Conservation (phyloP, 2,888 invertebrate species). For the Formica aserva region DNA sequence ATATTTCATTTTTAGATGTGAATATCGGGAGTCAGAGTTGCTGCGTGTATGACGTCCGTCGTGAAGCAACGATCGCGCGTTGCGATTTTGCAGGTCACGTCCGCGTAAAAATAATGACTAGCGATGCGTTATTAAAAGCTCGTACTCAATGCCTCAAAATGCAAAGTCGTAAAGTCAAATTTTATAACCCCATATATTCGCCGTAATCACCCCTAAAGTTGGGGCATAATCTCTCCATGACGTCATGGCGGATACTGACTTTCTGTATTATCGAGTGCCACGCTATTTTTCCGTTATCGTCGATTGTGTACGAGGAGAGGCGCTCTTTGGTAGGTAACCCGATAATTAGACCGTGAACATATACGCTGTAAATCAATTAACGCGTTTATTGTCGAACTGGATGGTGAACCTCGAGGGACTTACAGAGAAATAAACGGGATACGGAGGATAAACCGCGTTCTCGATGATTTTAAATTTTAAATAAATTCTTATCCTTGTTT, state of each 20-base stretch:
- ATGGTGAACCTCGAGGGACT: neutral
- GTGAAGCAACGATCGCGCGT: slow-evolving; percentile 13
- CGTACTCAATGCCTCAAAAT: slow-evolving; percentile 76
- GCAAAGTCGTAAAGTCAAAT: slow-evolving; percentile 77
- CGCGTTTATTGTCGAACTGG: slow-evolving; percentile 47
- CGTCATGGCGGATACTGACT: slow-evolving; percentile 14
- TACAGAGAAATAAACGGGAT: neutral
- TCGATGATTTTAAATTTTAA: neutral
- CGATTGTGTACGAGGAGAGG: slow-evolving; percentile 35
- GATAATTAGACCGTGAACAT: slow-evolving; percentile 38
- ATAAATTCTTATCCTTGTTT: neutral
- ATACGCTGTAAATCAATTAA: slow-evolving; percentile 69
- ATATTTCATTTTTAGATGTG: neutral
- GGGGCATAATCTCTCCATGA: slow-evolving; percentile 43
- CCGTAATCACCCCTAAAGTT: slow-evolving; percentile 73
- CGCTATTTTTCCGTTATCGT: slow-evolving; percentile 60
- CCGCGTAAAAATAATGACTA: slow-evolving; percentile 66
- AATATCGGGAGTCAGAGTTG: slow-evolving; percentile 19
- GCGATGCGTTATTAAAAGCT: slow-evolving; percentile 78
- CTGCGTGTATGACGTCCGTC: neutral
- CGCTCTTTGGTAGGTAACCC: slow-evolving; percentile 33
- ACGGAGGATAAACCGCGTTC: neutral
- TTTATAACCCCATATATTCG: slow-evolving; percentile 79
- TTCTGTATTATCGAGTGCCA: slow-evolving; percentile 31
- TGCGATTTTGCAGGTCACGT: slow-evolving; percentile 51